Base-by-base conservation (phyloP, 2,797 vertebrate species). In the Betta splendens region DNA sequence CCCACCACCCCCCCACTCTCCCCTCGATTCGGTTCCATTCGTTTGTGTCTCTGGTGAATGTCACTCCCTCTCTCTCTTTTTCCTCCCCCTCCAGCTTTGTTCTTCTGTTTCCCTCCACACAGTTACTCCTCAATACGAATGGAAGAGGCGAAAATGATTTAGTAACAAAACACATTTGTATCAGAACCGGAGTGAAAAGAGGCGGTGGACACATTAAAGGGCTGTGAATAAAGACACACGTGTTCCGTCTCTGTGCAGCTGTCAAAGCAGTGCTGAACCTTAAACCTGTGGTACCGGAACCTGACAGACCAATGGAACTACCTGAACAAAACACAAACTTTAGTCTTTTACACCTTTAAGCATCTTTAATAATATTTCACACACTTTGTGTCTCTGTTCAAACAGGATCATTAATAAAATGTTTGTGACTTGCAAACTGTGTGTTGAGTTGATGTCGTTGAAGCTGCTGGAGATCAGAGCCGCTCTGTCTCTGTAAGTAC, bases 121-220 rank as follows among this genome's bases (percentile, higher is more conserved):
- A 43, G 43, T 42, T 40, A 38, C 76, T 69, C 57, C 43, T 67
- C 66, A 69, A 67, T 57, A 64, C 43, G 36, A n/a, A 48, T 9
- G 21, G 10, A 3, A 12, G 11, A 12, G 7, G 3, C 18, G 15
- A 36, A 32, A 49, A 43, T 45, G 9, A 69, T 65, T 56, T 80
- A 87, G 84, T 79, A 82, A 86, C 80, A 16, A 70, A 78, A 81
- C 86, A 2, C 11, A 81, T 86, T 56, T 86, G 86, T 70, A 83
- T 74, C 60, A 78, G 71, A 35, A 3, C 22, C 28, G 60, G 69
- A 75, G 64, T 3, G 51, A 49, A 38, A 35, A 20, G 40, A 47
- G 50, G 46, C 45, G 80, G 81, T 87, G 86, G 74, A 71, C 80
- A 80, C 38, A n/a, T n/a, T n/a, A n/a, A 38, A 10, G 28, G 28